Base-by-base conservation (phyloP, 2,888 invertebrate species). In the Eugnorisma glareosa region DNA sequence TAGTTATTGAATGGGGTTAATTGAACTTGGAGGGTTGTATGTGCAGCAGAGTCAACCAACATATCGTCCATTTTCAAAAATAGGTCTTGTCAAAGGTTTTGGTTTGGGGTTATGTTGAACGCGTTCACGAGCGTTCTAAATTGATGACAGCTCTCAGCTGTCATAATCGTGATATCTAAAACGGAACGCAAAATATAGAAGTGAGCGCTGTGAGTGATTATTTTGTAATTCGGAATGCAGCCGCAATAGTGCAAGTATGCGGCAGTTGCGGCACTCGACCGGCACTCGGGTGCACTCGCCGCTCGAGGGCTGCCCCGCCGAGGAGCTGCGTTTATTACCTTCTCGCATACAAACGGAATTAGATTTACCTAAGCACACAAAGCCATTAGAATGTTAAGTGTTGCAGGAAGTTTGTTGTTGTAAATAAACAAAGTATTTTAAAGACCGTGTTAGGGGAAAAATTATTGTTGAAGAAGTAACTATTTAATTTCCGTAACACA, bases 201-300 rank as follows among this genome's bases (percentile, higher is more conserved):
- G n/a, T n/a, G n/a, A n/a, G n/a, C n/a, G n/a, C n/a, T n/a, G n/a
- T n/a, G n/a, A n/a, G n/a, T n/a, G n/a, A n/a, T n/a, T n/a, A n/a
- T n/a, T n/a, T n/a, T n/a, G n/a, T n/a, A n/a, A n/a, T n/a, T n/a
- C n/a, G n/a, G n/a, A n/a, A n/a, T n/a, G n/a, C n/a, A n/a, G n/a
- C n/a, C n/a, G n/a, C 76, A 67, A 66, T 64, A 72, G 77, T 64
- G 73, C 81, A 76, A 78, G 77, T 75, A 76, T 77, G 77, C 61
- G 70, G 67, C 75, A 75, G 84, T 86, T 77, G 77, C 61, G 70
- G 67, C 75, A 75, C 86, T 86, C 78, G 74, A 78, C 66, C 54
- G 72, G 70, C 78, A 73, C 83, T 86, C 79, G 75, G 81, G 54
- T 13, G 61, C 48, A 75, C 72, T 71, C 45, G 37, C 45, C 70